Conservation (phyloP, 1,140 invertebrate species). For the Reticulitermes speratus region DNA sequence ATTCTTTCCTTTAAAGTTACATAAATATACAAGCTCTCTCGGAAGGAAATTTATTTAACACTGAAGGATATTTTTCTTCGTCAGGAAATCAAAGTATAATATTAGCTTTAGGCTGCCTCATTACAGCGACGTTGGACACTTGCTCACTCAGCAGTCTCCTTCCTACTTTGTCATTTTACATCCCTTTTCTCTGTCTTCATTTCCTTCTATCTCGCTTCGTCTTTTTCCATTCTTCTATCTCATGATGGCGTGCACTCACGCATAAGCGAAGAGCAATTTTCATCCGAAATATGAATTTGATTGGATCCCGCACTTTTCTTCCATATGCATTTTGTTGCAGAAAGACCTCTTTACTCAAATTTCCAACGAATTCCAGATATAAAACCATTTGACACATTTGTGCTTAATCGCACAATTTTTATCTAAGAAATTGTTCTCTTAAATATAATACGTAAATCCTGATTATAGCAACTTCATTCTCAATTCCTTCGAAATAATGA, state of each 20-base stretch:
- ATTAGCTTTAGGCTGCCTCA: background rate
- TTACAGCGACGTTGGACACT: background rate
- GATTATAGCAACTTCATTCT: no score
- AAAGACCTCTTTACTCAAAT: background rate
- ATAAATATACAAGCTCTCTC: no score
- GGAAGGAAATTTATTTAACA: background rate
- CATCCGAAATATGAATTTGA: constrained; percentile 5
- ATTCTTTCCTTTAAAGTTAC: no score
- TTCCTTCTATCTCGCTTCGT: background rate
- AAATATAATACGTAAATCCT: no score
- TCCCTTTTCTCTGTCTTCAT: background rate
- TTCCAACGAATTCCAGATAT: background rate
- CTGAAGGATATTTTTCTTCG: background rate
- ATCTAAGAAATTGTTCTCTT: no score
- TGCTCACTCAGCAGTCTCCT: background rate
- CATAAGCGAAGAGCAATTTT: background rate
- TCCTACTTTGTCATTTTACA: background rate
- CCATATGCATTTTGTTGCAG: background rate
- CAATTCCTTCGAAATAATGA: no score
- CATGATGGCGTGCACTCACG: background rate
- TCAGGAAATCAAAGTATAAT: background rate
- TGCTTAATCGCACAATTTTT: no score
- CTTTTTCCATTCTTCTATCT: background rate
- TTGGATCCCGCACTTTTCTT: background rate
- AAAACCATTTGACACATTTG: no score